These are phyloP conservation scores for Mycetomoellerius zeteki DNA, from an alignment of 1,140 invertebrate genomes.

Conservation along the genomic window DNA sequence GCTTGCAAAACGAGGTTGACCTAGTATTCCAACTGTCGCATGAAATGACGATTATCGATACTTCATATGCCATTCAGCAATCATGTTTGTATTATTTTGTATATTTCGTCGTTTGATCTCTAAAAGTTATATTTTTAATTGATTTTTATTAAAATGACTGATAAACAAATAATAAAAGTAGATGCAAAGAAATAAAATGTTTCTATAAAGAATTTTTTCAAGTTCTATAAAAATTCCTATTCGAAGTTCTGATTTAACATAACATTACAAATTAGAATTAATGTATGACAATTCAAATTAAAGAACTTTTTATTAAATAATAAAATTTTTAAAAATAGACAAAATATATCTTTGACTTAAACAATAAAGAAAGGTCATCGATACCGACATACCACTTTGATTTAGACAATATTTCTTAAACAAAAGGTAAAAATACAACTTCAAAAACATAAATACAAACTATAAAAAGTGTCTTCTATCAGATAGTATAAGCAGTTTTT, in stretches of 20 bases:
- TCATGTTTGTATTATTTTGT: not conserved
- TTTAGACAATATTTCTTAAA: too few relatives aligned
- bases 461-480: too few relatives aligned
- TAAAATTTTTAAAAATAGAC: not conserved
- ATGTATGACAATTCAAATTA: not conserved
- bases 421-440: too few relatives aligned
- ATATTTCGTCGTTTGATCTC: not conserved
- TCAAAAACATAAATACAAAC: too few relatives aligned
- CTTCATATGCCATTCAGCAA: not conserved
- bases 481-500: too few relatives aligned
- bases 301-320: not conserved
- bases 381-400: too few relatives aligned
- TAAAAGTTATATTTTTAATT: slow-evolving; percentile 12
- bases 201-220: not conserved
- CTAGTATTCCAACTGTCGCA: not conserved
- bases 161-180: not conserved
- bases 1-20: slow-evolving; percentile 20
- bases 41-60: not conserved
- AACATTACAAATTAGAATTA: not conserved
- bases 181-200: not conserved
- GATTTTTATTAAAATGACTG: not conserved
- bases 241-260: not conserved
- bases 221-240: not conserved
- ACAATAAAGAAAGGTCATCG: too few relatives aligned
- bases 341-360: too few relatives aligned